Base-by-base conservation (phyloP, 2,797 vertebrate genomes). In the Craterocephalus amniculus region DNA sequence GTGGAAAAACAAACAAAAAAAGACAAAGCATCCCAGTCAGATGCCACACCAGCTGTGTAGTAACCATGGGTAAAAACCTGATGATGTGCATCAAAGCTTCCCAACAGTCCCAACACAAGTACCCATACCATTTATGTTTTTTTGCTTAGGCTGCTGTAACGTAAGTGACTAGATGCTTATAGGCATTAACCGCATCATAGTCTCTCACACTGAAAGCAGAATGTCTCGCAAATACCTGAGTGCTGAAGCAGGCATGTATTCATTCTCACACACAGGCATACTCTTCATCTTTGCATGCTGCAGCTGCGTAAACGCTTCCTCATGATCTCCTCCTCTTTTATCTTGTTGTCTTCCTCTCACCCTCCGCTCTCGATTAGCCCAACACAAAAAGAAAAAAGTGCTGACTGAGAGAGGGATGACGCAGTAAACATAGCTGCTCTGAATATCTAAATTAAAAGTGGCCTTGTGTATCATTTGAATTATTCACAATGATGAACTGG, bases 381-480 rank as follows among this genome's bases (percentile, higher is more conserved):
- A 88, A 74, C 68, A 76, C 58, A 35, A 81, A 84, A 80, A 58
- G 60, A 20, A 54, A 1, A 90, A 92, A 81, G 64, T 90, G 92
- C 93, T 92, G 92, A 94, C 90, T 83, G 79, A 74, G 78, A 87
- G 83, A 74, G 58, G 80, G 80, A 89, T 88, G 91, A 90, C 70
- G 85, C 88, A 78, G 88, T 81, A 81, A 91, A 91, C 89, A 87
- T 71, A 79, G 81, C 65, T 52, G 81, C 81, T 84, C 83, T 87
- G 89, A 90, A 91, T 88, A 88, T 92, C 83, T 88, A 90, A 92
- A 94, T 93, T 87, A 92, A 92, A 91, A 87, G 81, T 74, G 81
- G 81, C 81, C 85, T 86, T 87, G 87, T 91, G 83, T 85, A 83
- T 88, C 67, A 11, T 43, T 52, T 94, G 83, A 92, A 93, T 93